These are phyloP conservation scores for Agrotis clavis DNA, from an alignment of 2,888 invertebrate genomes.

Conservation along the genomic window DNA sequence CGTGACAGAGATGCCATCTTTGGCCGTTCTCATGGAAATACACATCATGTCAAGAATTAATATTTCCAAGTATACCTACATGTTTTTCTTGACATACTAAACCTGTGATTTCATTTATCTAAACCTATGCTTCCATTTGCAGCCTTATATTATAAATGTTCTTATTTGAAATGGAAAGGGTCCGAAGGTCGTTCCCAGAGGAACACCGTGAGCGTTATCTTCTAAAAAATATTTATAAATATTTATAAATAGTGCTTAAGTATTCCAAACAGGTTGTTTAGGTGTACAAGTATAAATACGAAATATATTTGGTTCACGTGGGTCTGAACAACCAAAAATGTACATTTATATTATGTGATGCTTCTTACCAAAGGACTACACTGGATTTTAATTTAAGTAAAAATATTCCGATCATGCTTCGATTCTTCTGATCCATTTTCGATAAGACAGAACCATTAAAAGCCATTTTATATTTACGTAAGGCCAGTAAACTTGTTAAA, in stretches of 20 bases:
- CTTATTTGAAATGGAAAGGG: conserved; percentile 14
- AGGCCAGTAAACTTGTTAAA: conserved; percentile 79
- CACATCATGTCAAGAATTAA: conserved; percentile 36
- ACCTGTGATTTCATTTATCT: conserved; percentile 22
- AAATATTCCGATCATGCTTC: conserved; percentile 80
- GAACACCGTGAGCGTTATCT: neutral
- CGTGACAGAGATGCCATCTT: conserved; percentile 52
- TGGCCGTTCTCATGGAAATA: conserved; percentile 42
- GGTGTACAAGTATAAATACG: neutral
- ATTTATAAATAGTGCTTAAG: neutral
- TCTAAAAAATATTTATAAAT: neutral
- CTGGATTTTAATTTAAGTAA: conserved; percentile 62
- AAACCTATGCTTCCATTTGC: conserved; percentile 21
- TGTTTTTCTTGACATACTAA: conserved; percentile 33
- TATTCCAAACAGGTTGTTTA: neutral
- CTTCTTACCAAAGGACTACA: conserved; percentile 37
- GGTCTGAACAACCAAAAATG: neutral
- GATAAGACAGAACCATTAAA: conserved; percentile 80
- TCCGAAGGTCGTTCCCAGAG: conserved; percentile 21
- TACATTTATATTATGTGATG: conserved; percentile 6
- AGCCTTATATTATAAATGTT: neutral
- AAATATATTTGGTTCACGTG: neutral
- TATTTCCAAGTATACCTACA: conserved; percentile 33
- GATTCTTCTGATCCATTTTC: conserved; percentile 77
- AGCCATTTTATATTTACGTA: conserved; percentile 84